Conservation (phyloP, 2,113 vertebrate species). For the Catharus bicknelli region DNA sequence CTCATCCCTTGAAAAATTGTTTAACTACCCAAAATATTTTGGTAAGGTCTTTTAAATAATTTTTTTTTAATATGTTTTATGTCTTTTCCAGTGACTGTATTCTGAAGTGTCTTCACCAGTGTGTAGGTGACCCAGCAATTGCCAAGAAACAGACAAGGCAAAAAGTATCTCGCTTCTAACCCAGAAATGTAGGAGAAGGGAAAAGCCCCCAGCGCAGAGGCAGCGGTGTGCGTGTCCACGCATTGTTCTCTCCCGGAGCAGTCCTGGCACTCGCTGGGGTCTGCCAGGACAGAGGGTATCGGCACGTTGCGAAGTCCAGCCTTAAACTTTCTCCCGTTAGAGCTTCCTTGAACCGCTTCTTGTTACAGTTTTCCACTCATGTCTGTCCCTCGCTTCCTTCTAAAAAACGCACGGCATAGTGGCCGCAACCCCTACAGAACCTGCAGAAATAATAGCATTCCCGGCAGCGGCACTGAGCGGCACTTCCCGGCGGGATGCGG, state of each 20-base stretch:
- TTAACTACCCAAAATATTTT: background rate
- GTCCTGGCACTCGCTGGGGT: background rate
- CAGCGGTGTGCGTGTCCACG: background rate
- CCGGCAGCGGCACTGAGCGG: background rate
- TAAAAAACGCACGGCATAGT: background rate
- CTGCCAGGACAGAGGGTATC: background rate
- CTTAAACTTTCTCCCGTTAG: background rate
- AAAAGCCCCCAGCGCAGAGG: background rate
- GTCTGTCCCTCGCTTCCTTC: background rate
- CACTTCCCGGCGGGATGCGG: background rate
- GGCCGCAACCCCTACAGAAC: background rate
- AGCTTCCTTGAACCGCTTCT: background rate
- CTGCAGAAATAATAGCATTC: background rate
- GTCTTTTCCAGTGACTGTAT: background rate
- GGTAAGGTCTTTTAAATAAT: background rate
- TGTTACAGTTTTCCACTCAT: background rate
- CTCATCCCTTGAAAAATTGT: background rate
- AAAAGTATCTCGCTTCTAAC: background rate
- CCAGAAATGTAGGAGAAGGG: background rate
- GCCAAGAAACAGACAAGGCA: background rate
- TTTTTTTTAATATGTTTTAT: background rate
- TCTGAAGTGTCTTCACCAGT: background rate
- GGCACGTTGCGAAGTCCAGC: background rate
- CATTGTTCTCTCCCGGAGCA: background rate
- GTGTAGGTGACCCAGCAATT: accelerated